phyloP scores from a whole-genome alignment of 1,140 invertebrate genomes.

The Stegodyphus dumicola region DNA sequence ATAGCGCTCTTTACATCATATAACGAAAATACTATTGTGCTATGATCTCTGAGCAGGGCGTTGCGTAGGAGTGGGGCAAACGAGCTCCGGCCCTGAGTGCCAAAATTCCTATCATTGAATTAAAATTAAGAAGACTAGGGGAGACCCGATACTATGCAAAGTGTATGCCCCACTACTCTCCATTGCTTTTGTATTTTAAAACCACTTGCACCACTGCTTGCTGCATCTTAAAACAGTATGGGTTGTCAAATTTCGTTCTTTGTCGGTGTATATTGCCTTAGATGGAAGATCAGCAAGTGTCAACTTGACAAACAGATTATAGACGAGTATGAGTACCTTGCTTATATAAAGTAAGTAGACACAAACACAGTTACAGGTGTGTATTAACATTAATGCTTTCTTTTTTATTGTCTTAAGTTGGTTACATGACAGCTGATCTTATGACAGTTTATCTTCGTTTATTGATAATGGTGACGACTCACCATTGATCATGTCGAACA shows the following conservation, averaged over 20 bases:
- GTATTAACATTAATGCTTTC: slow-evolving; percentile 8
- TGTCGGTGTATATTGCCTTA: background rate
- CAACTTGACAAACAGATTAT: background rate
- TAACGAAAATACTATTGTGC: too few species aligned
- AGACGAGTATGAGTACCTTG: background rate
- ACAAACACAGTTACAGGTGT: background rate
- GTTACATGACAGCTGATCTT: slow-evolving; percentile 15
- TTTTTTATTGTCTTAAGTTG: slow-evolving; percentile 6
- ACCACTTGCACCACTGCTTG: too few species aligned
- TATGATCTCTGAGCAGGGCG: too few species aligned
- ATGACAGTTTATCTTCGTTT: background rate
- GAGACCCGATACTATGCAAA: too few species aligned
- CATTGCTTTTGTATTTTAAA: too few species aligned
- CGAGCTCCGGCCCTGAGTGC: too few species aligned
- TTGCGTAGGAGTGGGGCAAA: too few species aligned
- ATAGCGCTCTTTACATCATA: too few species aligned
- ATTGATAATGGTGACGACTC: background rate
- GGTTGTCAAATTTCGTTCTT: background rate
- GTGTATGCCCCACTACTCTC: too few species aligned
- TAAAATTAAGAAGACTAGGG: too few species aligned
- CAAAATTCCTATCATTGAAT: too few species aligned
- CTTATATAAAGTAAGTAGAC: background rate
- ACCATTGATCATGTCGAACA: slow-evolving; percentile 6
- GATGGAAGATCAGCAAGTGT: background rate
- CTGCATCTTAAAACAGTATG: too few species aligned